These are phyloP conservation scores for Cygnus atratus DNA, from an alignment of 2,113 vertebrate species.

Conservation along the genomic window DNA sequence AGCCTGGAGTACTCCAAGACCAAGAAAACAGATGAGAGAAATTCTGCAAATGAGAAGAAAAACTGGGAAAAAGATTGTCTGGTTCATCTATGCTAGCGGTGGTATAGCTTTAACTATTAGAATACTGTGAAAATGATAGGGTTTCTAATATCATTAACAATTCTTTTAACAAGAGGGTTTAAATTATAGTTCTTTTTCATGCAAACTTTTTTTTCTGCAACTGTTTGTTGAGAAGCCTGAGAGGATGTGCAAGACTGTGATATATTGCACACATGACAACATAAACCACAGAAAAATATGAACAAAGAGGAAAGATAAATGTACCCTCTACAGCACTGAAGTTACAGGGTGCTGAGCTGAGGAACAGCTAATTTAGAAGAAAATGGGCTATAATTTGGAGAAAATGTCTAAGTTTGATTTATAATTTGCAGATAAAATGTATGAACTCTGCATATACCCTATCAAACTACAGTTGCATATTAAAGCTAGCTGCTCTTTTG, in stretches of 20 bases:
- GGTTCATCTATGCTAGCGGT: not conserved
- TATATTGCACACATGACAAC: not conserved
- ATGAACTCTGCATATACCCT: not conserved
- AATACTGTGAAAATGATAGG: not conserved
- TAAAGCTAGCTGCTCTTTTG: not conserved
- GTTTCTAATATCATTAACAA: not conserved
- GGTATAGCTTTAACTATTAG: not conserved
- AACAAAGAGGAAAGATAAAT: constrained; percentile 3
- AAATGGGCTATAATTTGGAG: not conserved
- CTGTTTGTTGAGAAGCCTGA: not conserved
- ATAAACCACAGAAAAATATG: not conserved
- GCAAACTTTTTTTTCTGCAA: constrained; percentile 2
- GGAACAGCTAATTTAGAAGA: not conserved
- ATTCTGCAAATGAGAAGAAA: not conserved
- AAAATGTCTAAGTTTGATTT: not conserved
- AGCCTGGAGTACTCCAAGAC: not conserved
- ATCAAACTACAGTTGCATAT: not conserved
- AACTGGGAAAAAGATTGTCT: not conserved
- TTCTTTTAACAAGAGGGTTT: not conserved
- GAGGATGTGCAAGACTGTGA: not conserved
- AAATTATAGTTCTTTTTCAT: not conserved
- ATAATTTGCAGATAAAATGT: constrained; percentile 2
- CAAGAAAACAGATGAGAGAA: not conserved
- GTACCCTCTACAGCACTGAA: not conserved
- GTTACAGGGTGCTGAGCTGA: not conserved